Conservation (phyloP, 2,113 vertebrate species). For the Pycnonotus jocosus region DNA sequence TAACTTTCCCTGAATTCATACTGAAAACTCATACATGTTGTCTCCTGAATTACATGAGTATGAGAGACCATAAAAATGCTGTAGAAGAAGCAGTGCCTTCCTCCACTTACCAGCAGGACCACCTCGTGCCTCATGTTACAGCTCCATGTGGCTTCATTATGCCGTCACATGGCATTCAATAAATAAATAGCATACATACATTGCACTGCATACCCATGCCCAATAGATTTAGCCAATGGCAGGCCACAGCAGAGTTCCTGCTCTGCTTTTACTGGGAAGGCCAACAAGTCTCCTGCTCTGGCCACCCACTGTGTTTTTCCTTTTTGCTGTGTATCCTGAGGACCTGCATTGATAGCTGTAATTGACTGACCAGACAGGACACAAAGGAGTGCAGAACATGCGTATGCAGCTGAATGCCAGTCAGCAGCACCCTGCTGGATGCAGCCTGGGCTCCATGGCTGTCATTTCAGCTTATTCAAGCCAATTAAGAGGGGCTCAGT, state of each 20-base stretch:
- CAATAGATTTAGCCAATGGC: background rate
- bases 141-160: fast-evolving
- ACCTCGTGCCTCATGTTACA: background rate
- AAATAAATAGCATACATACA: background rate
- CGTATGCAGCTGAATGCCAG: background rate
- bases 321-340: conserved; percentile 18
- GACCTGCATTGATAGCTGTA: background rate
- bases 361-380: background rate
- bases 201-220: background rate
- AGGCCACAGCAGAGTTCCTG: background rate
- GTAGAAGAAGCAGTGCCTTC: background rate
- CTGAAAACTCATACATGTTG: background rate
- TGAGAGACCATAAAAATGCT: background rate
- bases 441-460: background rate
- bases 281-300: background rate
- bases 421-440: background rate
- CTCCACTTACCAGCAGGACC: background rate
- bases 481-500: background rate
- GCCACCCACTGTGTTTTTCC: conserved; percentile 7
- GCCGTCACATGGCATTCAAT: fast-evolving
- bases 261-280: background rate
- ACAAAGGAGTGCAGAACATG: background rate
- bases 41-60: background rate
- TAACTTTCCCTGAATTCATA: background rate
- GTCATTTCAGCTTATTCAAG: background rate